These are phyloP conservation scores for Lagodon rhomboides DNA, from an alignment of 2,797 vertebrate genomes.

Conservation along the genomic window DNA sequence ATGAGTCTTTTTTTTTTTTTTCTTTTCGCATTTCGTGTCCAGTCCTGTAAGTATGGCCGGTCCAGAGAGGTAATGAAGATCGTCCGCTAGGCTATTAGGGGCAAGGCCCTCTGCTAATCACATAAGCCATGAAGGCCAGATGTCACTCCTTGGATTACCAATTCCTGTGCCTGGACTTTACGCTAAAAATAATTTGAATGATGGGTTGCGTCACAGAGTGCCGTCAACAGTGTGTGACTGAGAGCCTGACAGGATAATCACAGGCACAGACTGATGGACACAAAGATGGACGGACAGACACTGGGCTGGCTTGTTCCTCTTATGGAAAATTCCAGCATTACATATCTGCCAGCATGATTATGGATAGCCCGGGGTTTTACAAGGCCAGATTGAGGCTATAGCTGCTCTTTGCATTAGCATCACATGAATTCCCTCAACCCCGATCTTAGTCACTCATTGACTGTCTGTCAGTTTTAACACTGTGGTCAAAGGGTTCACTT, in stretches of 20 bases:
- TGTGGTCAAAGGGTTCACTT: constrained; percentile 62
- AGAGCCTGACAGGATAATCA: constrained; percentile 74
- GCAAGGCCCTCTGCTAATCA: constrained; percentile 85
- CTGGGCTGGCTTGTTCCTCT: constrained; percentile 54
- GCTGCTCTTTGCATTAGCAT: constrained; percentile 67
- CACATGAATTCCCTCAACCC: constrained; percentile 54
- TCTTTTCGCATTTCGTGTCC: constrained; percentile 9
- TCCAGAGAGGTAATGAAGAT: constrained; percentile 79
- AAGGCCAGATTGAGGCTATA: constrained; percentile 42
- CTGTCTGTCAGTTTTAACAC: constrained; percentile 57
- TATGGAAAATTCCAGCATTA: constrained; percentile 76
- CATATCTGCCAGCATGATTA: constrained; percentile 67
- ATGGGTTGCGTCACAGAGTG: constrained; percentile 74
- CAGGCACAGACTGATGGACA: constrained; percentile 59
- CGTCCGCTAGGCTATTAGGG: constrained; percentile 83
- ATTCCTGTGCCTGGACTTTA: constrained; percentile 84
- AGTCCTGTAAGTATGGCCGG: constrained; percentile 33
- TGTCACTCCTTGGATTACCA: constrained; percentile 88
- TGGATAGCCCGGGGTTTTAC: constrained; percentile 57
- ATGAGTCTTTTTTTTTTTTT: neutral
- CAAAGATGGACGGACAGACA: constrained; percentile 64
- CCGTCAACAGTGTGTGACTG: constrained; percentile 70
- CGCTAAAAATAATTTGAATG: constrained; percentile 88
- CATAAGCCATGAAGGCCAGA: constrained; percentile 86
- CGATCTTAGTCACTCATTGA: constrained; percentile 67